phyloP scores from a whole-genome alignment of 2,113 vertebrate species.

The Stigmatopora nigra region DNA sequence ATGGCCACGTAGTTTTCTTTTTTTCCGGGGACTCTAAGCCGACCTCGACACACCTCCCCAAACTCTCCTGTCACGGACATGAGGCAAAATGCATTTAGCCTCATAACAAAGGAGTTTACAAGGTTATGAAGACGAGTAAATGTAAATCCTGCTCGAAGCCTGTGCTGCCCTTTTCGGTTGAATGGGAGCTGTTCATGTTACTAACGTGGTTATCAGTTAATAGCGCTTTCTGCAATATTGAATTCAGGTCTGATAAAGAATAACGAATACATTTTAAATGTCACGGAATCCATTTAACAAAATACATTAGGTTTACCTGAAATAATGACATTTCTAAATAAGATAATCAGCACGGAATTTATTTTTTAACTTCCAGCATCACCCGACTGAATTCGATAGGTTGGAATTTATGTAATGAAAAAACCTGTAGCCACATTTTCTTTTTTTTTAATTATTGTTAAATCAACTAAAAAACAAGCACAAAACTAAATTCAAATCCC shows the following conservation, averaged over 20 bases:
- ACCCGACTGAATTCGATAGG: too few species aligned
- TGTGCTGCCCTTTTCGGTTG: slow-evolving; percentile 41
- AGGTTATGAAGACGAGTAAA: slow-evolving; percentile 22
- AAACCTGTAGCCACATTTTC: too few species aligned
- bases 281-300: slow-evolving; percentile 38
- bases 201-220: slow-evolving; percentile 54
- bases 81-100: slow-evolving; percentile 6
- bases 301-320: slow-evolving; percentile 22
- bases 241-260: slow-evolving; percentile 37
- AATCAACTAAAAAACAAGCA: too few species aligned
- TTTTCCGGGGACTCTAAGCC: slow-evolving; percentile 70
- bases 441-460: too few species aligned
- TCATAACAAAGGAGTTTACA: slow-evolving; percentile 12
- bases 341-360: background rate
- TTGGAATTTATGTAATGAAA: too few species aligned
- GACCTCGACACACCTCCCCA: slow-evolving; percentile 74
- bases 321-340: slow-evolving; percentile 11
- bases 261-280: slow-evolving; percentile 41
- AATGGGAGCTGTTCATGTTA: slow-evolving; percentile 20
- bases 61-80: slow-evolving; percentile 66
- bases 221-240: slow-evolving; percentile 38
- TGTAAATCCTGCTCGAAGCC: slow-evolving; percentile 35
- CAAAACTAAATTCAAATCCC: too few species aligned
- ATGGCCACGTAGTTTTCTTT: slow-evolving; percentile 78
- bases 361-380: too few species aligned